Percentiles rank a stretch among this genome's conserved stretches.
phyloP scores from a whole-genome alignment of 1,140 invertebrate genomes.

The Drosophila aff. region DNA sequence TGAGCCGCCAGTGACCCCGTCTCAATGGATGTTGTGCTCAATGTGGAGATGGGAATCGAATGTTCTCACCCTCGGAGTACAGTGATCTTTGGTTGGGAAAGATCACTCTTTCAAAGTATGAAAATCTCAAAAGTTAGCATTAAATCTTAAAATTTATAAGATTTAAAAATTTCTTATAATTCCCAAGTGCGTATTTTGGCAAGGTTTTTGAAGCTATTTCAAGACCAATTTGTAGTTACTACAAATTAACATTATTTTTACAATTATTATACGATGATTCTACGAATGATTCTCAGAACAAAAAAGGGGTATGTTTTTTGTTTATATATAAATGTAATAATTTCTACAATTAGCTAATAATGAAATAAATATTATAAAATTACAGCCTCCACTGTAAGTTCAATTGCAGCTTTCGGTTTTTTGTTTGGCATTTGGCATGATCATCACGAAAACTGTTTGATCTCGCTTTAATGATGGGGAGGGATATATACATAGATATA shows the following conservation, averaged over 20 bases:
- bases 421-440: slow-evolving; percentile 20
- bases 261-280: no score
- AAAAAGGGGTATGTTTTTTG: no score
- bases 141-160: no score
- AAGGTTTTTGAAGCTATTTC: background rate
- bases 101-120: background rate
- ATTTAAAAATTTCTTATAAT: background rate
- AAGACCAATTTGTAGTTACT: no score
- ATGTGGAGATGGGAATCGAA: slow-evolving; percentile 18
- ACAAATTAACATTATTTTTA: background rate
- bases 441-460: slow-evolving; percentile 29
- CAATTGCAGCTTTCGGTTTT: slow-evolving; percentile 9
- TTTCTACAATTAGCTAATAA: no score
- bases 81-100: background rate
- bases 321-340: no score
- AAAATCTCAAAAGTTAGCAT: no score
- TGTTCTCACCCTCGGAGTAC: slow-evolving; percentile 16
- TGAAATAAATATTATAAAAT: background rate
- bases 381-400: background rate
- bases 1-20: slow-evolving; percentile 37
- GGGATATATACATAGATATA: background rate
- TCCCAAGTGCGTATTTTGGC: background rate
- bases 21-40: background rate
- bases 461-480: slow-evolving; percentile 5
- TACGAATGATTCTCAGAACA: no score